These are phyloP conservation scores for Chaenogobius annularis DNA, from an alignment of 2,113 vertebrate genomes.

Conservation along the genomic window DNA sequence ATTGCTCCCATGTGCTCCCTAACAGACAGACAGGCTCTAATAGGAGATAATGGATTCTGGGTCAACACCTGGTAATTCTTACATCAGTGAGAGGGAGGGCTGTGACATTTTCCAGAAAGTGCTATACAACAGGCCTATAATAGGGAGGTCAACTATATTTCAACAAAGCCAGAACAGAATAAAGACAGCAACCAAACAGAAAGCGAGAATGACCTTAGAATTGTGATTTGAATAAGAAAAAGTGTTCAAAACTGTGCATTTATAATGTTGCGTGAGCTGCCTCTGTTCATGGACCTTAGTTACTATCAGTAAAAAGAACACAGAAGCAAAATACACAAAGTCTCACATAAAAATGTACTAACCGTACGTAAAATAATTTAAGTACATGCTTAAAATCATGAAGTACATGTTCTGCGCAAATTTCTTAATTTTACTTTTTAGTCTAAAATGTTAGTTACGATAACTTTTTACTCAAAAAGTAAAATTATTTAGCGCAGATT, in stretches of 20 bases:
- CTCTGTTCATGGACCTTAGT: not conserved
- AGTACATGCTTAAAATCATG: too few species aligned
- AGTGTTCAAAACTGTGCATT: not conserved
- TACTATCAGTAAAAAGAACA: too few species aligned
- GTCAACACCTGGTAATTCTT: constrained; percentile 75
- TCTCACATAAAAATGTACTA: too few species aligned
- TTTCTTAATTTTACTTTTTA: too few species aligned
- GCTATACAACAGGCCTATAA: constrained; percentile 50
- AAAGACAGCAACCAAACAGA: constrained; percentile 50
- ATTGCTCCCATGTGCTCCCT: constrained; percentile 10
- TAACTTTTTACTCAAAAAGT: too few species aligned
- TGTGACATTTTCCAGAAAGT: constrained; percentile 68
- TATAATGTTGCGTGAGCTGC: not conserved
- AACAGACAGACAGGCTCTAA: constrained; percentile 59
- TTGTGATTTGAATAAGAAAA: constrained; percentile 13
- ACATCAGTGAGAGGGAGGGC: constrained; percentile 54
- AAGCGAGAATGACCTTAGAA: constrained; percentile 21
- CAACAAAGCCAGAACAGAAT: constrained; percentile 35
- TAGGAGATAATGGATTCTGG: constrained; percentile 72
- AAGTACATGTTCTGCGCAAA: too few species aligned
- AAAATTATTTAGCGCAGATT: too few species aligned
- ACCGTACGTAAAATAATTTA: too few species aligned
- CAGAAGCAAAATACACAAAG: too few species aligned
- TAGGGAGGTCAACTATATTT: constrained; percentile 60
- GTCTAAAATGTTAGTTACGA: too few species aligned